Conservation (phyloP, 2,888 invertebrate species). For the Pyralis farinalis region DNA sequence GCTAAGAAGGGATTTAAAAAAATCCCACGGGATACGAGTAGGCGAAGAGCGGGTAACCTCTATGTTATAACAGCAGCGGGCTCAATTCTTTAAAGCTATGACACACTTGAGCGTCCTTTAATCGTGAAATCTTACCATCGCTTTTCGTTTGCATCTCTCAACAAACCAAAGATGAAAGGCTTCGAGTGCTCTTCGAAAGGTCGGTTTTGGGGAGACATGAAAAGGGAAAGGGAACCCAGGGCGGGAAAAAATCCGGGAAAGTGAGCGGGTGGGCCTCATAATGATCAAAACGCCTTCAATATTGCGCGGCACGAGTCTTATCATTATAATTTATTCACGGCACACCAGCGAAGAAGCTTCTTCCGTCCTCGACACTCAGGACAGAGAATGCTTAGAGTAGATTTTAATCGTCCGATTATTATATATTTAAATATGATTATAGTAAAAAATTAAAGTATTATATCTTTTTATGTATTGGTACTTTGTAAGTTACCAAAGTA, state of each 20-base stretch:
- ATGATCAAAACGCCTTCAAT: conserved; percentile 76
- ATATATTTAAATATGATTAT: too few species aligned
- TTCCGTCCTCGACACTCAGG: conserved; percentile 14
- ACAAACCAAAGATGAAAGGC: conserved; percentile 60
- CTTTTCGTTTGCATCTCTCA: conserved; percentile 42
- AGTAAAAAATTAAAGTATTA: too few species aligned
- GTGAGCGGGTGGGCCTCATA: conserved; percentile 46
- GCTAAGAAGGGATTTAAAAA: too few species aligned
- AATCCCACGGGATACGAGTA: too few species aligned
- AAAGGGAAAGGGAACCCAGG: conserved; percentile 43
- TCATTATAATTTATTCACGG: conserved; percentile 77
- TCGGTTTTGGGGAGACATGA: conserved; percentile 36
- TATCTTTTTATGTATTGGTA: too few species aligned
- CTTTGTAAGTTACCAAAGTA: too few species aligned
- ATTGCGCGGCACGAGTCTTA: conserved; percentile 68
- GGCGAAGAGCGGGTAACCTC: too few species aligned
- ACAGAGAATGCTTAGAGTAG: background rate
- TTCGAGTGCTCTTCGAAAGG: conserved; percentile 52
- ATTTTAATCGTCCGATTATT: background rate
- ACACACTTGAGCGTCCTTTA: conserved; percentile 24
- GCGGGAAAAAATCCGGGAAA: conserved; percentile 58
- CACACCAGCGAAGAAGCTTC: conserved; percentile 45
- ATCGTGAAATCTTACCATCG: conserved; percentile 31
- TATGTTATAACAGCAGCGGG: too few species aligned
- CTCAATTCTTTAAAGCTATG: conserved; percentile 16